phyloP scores from a whole-genome alignment of 64 coral and sea anemone genomes.

The Orbicella faveolata region DNA sequence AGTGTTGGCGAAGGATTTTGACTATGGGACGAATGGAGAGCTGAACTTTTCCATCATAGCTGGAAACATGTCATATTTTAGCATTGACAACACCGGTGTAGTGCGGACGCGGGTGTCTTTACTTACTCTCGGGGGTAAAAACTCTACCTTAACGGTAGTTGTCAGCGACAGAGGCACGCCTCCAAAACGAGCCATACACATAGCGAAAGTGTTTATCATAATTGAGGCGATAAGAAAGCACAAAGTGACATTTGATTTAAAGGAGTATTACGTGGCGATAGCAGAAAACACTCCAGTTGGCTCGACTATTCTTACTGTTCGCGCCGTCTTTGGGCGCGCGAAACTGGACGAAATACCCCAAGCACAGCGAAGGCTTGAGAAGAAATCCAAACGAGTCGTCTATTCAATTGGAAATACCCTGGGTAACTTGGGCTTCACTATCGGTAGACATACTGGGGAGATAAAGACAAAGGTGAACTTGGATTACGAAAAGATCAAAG shows the following conservation, averaged over 20 bases:
- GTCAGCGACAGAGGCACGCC: constrained; percentile 72
- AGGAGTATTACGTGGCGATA: constrained; percentile 60
- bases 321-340: constrained; percentile 65
- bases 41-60: constrained; percentile 65
- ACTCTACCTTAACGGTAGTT: constrained; percentile 61
- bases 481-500: constrained; percentile 71
- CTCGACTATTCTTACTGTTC: constrained; percentile 77
- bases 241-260: constrained; percentile 90
- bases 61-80: constrained; percentile 60
- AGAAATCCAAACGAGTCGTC: constrained; percentile 49
- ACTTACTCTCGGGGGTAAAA: constrained; percentile 28
- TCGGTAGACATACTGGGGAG: constrained; percentile 67
- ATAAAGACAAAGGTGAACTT: constrained; percentile 54
- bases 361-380: constrained; percentile 33
- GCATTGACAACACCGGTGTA: constrained; percentile 66
- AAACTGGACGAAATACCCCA: constrained; percentile 14
- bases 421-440: constrained; percentile 40
- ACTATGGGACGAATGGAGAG: constrained; percentile 58
- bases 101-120: constrained; percentile 52
- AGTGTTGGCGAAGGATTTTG: constrained; percentile 65
- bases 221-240: constrained; percentile 57
- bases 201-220: constrained; percentile 54
- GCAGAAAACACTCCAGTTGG: constrained; percentile 77
- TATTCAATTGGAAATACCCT: constrained; percentile 72
- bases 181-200: constrained; percentile 38